Conservation (phyloP, 2,888 invertebrate species). For the Strigamia maritima region DNA sequence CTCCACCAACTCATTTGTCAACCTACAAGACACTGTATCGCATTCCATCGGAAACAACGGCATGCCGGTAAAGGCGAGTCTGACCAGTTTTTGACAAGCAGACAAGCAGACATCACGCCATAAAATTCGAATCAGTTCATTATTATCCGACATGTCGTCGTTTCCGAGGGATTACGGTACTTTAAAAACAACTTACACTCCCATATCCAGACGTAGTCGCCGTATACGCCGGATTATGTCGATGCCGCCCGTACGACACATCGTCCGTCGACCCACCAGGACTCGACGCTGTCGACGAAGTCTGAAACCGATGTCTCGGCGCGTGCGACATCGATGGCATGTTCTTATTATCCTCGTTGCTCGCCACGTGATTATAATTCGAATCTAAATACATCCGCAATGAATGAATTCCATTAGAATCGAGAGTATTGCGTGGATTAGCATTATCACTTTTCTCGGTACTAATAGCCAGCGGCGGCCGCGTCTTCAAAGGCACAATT, state of each 20-base stretch:
- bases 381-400: not conserved
- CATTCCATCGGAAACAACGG: no score
- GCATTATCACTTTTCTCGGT: not conserved
- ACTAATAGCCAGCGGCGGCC: not conserved
- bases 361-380: constrained; percentile 15
- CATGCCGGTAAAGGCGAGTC: no score
- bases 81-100: no score
- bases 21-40: no score
- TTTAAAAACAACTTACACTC: constrained; percentile 15
- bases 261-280: constrained; percentile 31
- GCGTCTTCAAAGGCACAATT: no score
- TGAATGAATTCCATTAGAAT: not conserved
- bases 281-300: constrained; percentile 22
- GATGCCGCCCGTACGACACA: not conserved
- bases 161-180: no score
- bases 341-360: not conserved
- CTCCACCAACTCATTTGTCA: no score
- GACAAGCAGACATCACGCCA: no score
- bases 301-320: not conserved
- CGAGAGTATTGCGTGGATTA: no score
- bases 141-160: no score
- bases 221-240: not conserved
- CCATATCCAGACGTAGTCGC: not conserved
- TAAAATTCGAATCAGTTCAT: no score
- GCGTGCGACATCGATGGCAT: not conserved